A percentile compares a stretch with the other conserved stretches of the same genome.
Conservation (phyloP, 2,113 vertebrate species). For the Stomatorhinus ivindoensis region DNA sequence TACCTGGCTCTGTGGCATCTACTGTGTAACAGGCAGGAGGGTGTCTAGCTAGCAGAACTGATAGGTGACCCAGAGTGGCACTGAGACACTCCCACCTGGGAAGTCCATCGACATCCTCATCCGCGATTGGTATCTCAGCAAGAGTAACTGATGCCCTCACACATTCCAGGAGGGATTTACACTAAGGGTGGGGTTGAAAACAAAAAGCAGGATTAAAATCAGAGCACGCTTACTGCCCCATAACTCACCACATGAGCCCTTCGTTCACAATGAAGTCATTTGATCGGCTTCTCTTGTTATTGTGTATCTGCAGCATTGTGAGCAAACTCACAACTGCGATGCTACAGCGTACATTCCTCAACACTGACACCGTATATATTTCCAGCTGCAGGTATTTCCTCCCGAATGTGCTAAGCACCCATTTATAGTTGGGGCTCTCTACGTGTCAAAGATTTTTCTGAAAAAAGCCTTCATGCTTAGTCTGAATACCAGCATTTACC, state of each 20-base stretch:
- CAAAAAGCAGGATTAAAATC: neutral
- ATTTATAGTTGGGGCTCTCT: neutral
- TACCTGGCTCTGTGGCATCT: neutral
- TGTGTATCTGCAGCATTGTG: neutral
- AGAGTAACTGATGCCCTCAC: neutral
- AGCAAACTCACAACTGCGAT: neutral
- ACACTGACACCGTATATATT: neutral
- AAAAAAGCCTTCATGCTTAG: neutral
- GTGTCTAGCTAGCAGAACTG: neutral
- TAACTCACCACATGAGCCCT: neutral
- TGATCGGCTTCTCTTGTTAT: neutral
- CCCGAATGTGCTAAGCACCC: neutral
- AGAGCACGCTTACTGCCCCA: neutral
- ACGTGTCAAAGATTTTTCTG: neutral
- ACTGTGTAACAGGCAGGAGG: neutral
- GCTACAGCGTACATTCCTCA: neutral
- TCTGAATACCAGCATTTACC: neutral
- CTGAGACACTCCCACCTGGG: neutral
- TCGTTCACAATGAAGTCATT: neutral
- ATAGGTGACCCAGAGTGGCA: neutral
- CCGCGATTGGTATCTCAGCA: neutral
- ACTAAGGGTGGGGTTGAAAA: neutral
- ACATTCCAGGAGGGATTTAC: conserved; percentile 16
- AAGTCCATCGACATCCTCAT: neutral
- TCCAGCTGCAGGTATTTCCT: neutral